A percentile compares a stretch with the other conserved stretches of the same genome.
Conservation (phyloP, 1,140 invertebrate species). For the roundworm (Caenorhabditis elegans) region WBcel235 BX284602.5:6272501-6273000, state of each 20-base stretch:
- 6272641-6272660: constrained; percentile 71
- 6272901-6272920: constrained; percentile 76
- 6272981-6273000: constrained; percentile 49
- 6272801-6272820: constrained; percentile 90
- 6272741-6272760: constrained; percentile 75
- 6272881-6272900: constrained; percentile 64
- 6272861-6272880: constrained; percentile 73
- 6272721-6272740: not conserved
- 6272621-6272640: constrained; percentile 72
- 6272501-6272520: constrained; percentile 75
- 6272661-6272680: constrained; percentile 53
- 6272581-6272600: constrained; percentile 84
- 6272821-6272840: constrained; percentile 75
- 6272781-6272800: constrained; percentile 82
- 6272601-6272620: constrained; percentile 96
- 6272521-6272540: constrained; percentile 78
- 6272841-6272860: constrained; percentile 60
- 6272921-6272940: constrained; percentile 86
- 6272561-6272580: constrained; percentile 89
- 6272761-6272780: constrained; percentile 83
- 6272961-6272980: constrained; percentile 65
- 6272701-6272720: constrained; percentile 37
- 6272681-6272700: constrained; percentile 49
- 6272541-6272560: constrained; percentile 71
- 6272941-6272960: constrained; percentile 70